Conservation (phyloP, 2,797 vertebrate species). For the Bryconaethiops microstoma region DNA sequence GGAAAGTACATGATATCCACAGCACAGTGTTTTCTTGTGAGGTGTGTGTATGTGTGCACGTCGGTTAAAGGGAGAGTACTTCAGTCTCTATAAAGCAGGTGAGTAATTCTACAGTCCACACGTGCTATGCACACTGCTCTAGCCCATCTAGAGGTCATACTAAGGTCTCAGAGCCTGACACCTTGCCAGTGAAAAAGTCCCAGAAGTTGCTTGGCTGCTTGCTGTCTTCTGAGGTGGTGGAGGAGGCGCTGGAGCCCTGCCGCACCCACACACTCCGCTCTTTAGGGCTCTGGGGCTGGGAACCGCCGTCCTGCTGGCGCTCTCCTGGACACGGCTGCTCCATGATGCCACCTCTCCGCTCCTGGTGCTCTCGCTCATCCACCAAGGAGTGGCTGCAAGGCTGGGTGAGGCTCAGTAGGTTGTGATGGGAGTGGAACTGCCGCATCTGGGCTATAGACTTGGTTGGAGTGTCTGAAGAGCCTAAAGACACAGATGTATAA, state of each 20-base stretch:
- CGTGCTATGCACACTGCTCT: constrained; percentile 12
- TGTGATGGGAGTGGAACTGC: constrained; percentile 82
- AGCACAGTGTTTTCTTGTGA: not conserved
- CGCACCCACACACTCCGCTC: constrained; percentile 77
- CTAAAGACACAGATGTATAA: constrained; percentile 57
- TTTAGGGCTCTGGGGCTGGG: constrained; percentile 50
- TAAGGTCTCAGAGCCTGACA: constrained; percentile 78
- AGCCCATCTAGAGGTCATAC: constrained; percentile 69
- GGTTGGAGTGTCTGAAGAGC: constrained; percentile 62
- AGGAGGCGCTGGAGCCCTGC: constrained; percentile 67
- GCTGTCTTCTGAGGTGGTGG: constrained; percentile 56
- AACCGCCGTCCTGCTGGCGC: constrained; percentile 34
- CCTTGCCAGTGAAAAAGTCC: constrained; percentile 83
- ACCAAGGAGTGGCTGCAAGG: constrained; percentile 47
- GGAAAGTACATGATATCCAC: constrained; percentile 23
- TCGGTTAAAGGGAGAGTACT: not conserved
- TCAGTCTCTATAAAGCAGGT: constrained; percentile 38
- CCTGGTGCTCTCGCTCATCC: constrained; percentile 50
- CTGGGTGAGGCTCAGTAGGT: constrained; percentile 75
- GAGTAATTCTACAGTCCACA: constrained; percentile 20
- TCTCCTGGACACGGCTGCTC: constrained; percentile 52
- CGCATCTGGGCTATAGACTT: constrained; percentile 77
- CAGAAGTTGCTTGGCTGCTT: constrained; percentile 74
- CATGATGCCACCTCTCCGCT: constrained; percentile 36
- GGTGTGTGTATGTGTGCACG: constrained; percentile 7